Evolutionary conservation across 1,140 invertebrate genomes (phyloP).

Genomic region (Aphidius gifuensis): DNA sequence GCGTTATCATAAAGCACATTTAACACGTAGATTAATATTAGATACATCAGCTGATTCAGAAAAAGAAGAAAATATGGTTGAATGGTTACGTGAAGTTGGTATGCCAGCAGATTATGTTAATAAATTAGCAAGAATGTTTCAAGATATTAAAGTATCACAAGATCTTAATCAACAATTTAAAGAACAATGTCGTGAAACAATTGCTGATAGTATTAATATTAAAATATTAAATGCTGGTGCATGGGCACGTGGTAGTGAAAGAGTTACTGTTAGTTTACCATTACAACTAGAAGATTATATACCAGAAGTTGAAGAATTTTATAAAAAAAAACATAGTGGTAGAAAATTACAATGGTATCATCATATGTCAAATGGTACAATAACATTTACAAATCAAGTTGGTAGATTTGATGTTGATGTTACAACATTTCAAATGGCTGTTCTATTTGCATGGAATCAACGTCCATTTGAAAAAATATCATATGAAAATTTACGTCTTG

Average conservation of each 20-base stretch:
- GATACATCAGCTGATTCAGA: constrained; percentile 98
- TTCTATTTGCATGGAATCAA: constrained; percentile 99
- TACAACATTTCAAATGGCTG: constrained; percentile 99
- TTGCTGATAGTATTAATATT: constrained; percentile 73
- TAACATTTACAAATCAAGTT: constrained; percentile 59
- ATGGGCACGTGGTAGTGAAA: constrained; percentile 92
- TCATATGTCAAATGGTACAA: constrained; percentile 98
- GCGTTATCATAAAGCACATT: constrained; percentile 97
- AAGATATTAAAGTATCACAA: constrained; percentile 98
- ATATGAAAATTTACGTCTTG: constrained; percentile 92
- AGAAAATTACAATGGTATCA: constrained; percentile 99
- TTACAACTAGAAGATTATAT: constrained; percentile 98
- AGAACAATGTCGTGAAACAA: constrained; percentile 59
- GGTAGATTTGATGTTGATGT: constrained; percentile 97
- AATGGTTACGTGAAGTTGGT: constrained; percentile 90
- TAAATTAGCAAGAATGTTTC: constrained; percentile 94
- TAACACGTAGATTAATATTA: constrained; percentile 91
- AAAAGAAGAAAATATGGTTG: constrained; percentile 99
- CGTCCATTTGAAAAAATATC: constrained; percentile 85
- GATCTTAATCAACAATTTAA: constrained; percentile 96
- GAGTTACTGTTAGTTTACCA: constrained; percentile 92
- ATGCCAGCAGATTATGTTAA: constrained; percentile 99
- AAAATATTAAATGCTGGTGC: constrained; percentile 98
- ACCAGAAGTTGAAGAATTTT: constrained; percentile 93
- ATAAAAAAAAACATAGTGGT: constrained; percentile 96